Conservation (phyloP, 2,888 invertebrate species). For the Sepioteuthis lessoniana region DNA sequence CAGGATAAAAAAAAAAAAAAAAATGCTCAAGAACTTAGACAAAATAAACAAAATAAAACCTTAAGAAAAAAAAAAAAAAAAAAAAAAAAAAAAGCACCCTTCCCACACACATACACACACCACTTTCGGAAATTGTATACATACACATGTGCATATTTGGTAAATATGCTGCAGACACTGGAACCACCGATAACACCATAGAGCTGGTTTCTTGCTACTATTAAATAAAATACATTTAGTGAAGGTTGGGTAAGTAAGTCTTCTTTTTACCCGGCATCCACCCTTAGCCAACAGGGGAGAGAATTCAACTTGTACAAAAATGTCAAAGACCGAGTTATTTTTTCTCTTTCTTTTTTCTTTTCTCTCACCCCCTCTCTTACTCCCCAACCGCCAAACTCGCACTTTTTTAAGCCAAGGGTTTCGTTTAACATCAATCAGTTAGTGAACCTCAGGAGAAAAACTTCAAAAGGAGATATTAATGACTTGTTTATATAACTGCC, state of each 20-base stretch:
- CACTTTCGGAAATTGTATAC: not conserved
- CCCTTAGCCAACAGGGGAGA: not conserved
- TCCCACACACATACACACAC: too few species aligned
- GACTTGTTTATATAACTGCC: not conserved
- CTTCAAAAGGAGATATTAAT: constrained; percentile 33
- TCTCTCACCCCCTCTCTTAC: not conserved
- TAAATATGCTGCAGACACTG: not conserved
- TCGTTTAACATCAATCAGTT: constrained; percentile 11
- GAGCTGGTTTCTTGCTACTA: not conserved
- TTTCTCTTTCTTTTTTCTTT: not conserved
- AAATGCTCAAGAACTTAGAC: too few species aligned
- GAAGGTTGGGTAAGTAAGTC: not conserved
- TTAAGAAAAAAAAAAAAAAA: too few species aligned
- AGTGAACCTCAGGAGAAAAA: not conserved
- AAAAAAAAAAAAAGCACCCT: too few species aligned
- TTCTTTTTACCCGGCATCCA: not conserved
- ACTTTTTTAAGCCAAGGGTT: constrained; percentile 14
- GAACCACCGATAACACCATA: not conserved
- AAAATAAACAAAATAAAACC: too few species aligned
- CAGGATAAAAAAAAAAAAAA: too few species aligned
- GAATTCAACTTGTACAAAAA: not conserved
- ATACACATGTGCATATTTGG: not conserved
- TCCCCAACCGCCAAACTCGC: too few species aligned
- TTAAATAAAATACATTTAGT: not conserved
- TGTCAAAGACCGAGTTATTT: not conserved